These are phyloP conservation scores for Heliocidaris tuberculata DNA, from an alignment of 35 echinoderm and acorn worm species.

Conservation along the genomic window DNA sequence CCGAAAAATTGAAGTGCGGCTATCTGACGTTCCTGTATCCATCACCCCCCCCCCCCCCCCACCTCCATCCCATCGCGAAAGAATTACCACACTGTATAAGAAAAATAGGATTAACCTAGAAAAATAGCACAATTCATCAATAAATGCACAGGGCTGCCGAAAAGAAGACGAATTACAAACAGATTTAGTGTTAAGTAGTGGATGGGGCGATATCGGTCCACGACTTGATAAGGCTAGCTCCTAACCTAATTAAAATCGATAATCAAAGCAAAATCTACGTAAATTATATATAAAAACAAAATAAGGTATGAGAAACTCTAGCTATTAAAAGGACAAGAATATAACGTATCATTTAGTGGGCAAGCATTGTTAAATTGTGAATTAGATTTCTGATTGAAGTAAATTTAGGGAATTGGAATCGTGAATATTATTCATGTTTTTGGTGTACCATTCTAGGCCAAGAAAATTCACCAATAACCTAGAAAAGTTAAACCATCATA, in stretches of 20 bases:
- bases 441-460: not conserved
- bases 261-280: not conserved
- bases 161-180: not conserved
- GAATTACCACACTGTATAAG: no score
- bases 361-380: not conserved
- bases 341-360: not conserved
- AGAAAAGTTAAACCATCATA: not conserved
- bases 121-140: not conserved
- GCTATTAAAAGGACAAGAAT: not conserved
- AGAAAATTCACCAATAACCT: not conserved
- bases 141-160: not conserved
- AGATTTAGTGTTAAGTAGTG: not conserved
- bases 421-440: no score
- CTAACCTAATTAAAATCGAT: not conserved
- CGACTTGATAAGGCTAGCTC: not conserved
- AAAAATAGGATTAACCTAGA: not conserved
- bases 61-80: no score
- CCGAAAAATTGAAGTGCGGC: no score
- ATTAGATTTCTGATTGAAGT: not conserved
- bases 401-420: not conserved
- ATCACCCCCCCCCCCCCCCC: no score
- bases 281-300: not conserved
- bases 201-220: not conserved
- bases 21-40: no score
- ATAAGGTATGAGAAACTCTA: not conserved